Conservation (phyloP, 2,888 invertebrate genomes). For the Dinocampus coccinellae region DNA sequence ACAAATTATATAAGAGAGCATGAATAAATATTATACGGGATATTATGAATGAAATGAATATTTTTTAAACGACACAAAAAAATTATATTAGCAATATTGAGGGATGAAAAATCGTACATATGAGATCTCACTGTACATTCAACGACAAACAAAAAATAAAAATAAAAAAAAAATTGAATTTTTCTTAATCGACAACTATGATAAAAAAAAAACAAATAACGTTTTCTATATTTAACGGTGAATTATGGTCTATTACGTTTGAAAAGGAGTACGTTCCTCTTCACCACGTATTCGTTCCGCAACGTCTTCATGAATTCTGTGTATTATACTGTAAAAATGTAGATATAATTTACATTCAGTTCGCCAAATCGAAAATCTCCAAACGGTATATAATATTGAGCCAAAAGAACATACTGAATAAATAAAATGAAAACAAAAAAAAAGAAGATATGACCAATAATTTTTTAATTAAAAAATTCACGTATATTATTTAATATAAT, state of each 20-base stretch:
- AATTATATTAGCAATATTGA: neutral
- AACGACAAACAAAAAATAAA: no score
- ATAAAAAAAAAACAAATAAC: neutral
- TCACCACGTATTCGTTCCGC: neutral
- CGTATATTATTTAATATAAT: neutral
- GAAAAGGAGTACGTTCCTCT: neutral
- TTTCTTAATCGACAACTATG: neutral
- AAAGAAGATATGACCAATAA: constrained; percentile 5
- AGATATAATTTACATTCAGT: neutral
- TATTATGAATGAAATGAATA: neutral
- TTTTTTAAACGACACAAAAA: neutral
- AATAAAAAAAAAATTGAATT: neutral
- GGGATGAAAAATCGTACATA: neutral
- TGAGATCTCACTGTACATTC: neutral
- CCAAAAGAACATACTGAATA: neutral
- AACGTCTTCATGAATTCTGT: neutral
- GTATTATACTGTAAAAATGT: neutral
- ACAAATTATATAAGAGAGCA: constrained; percentile 8
- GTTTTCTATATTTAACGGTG: neutral
- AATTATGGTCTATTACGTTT: neutral
- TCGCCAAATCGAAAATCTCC: neutral
- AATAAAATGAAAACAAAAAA: neutral
- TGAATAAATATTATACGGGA: neutral
- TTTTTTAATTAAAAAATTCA: constrained; percentile 1
- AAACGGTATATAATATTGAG: neutral